Conservation (phyloP, 2,113 vertebrate genomes). For the Caretta caretta region DNA sequence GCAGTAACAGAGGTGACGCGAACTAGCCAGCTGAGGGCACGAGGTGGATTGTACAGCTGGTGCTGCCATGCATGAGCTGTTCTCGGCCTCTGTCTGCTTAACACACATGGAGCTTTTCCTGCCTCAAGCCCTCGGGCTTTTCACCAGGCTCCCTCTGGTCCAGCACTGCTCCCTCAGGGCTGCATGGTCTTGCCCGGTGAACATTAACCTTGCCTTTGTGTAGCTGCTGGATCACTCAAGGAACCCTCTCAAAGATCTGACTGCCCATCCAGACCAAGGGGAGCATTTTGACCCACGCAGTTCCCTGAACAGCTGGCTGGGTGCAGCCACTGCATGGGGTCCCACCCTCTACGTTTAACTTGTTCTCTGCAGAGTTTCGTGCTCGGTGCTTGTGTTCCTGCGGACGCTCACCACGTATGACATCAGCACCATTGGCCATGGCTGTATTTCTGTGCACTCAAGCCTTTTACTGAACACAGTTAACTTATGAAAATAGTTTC, state of each 20-base stretch:
- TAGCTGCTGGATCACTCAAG: background rate
- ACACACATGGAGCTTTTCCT: too few relatives aligned
- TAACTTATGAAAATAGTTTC: background rate
- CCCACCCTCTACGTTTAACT: background rate
- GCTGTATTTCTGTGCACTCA: background rate
- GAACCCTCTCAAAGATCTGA: background rate
- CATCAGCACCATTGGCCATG: background rate
- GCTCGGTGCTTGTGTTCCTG: background rate
- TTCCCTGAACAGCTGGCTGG: background rate
- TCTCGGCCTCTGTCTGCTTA: too few relatives aligned
- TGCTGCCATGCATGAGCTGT: too few relatives aligned
- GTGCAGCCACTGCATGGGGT: background rate
- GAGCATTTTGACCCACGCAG: background rate
- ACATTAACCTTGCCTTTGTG: background rate
- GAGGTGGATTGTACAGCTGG: too few relatives aligned
- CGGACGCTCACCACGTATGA: background rate
- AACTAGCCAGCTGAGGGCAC: too few relatives aligned
- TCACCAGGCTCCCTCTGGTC: background rate
- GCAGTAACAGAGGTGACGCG: too few relatives aligned
- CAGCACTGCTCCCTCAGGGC: too few relatives aligned
- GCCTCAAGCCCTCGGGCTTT: too few relatives aligned
- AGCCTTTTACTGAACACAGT: background rate
- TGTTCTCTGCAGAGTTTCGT: background rate
- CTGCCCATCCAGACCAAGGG: background rate
- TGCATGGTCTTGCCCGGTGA: too few relatives aligned